Evolutionary conservation across 2,113 vertebrate genomes (phyloP).

Genomic region (Hiodon alosoides): DNA sequence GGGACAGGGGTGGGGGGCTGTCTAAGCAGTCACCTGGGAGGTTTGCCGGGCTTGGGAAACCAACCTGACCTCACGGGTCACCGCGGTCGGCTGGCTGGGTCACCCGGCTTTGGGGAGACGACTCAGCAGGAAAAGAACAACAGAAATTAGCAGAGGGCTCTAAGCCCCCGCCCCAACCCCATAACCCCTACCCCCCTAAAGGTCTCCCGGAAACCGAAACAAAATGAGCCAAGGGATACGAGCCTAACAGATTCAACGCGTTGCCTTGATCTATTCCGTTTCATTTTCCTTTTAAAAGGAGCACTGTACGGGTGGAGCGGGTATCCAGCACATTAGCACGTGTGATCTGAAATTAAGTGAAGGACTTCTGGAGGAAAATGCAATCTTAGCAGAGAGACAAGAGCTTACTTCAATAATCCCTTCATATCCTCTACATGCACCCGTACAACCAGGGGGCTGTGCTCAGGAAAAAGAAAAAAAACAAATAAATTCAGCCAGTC

Average conservation of each 20-base stretch:
- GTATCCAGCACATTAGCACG: constrained; percentile 6
- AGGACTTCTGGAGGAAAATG: background rate
- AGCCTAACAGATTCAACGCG: background rate
- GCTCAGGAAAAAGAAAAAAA: background rate
- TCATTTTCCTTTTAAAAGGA: background rate
- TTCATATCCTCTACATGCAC: background rate
- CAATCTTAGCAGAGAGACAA: background rate
- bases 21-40: background rate
- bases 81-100: constrained; percentile 1
- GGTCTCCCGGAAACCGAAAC: no score
- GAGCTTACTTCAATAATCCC: background rate
- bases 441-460: no score
- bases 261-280: background rate
- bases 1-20: no score
- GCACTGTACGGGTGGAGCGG: background rate
- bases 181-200: background rate
- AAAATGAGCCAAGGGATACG: no score
- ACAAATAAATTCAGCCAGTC: background rate
- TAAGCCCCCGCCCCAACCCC: background rate
- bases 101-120: background rate
- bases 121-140: constrained; percentile 4
- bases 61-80: constrained; percentile 10
- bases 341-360: constrained; percentile 4
- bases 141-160: constrained; percentile 5
- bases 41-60: constrained; percentile 4